Percentiles rank a stretch among this genome's conserved stretches.
phyloP scores from a whole-genome alignment of 2,113 vertebrate species.

The Blennius ocellaris region DNA sequence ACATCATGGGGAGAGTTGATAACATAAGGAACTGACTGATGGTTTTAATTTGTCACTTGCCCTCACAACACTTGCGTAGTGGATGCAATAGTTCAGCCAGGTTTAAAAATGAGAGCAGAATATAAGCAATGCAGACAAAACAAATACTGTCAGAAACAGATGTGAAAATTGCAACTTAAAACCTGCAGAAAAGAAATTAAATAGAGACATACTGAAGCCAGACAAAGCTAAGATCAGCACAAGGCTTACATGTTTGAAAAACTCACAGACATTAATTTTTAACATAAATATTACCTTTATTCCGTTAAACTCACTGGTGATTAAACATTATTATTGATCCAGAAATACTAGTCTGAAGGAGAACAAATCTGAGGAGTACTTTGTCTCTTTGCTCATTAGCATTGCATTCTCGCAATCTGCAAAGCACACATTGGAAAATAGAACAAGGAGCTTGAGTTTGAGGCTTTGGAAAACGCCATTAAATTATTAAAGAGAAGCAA shows the following conservation, averaged over 20 bases:
- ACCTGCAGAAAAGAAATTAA: neutral
- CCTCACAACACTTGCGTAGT: neutral
- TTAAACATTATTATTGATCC: conserved; percentile 55
- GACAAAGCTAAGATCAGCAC: conserved; percentile 7
- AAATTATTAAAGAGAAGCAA: conserved; percentile 43
- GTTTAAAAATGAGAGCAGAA: too few species aligned
- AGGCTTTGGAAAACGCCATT: conserved; percentile 38
- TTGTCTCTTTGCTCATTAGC: conserved; percentile 57
- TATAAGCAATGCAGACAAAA: neutral
- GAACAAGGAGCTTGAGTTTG: conserved; percentile 27
- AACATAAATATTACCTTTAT: conserved; percentile 26
- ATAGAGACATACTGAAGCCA: neutral
- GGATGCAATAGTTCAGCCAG: too few species aligned
- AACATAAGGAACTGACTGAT: conserved; percentile 6
- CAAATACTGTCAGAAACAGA: conserved; percentile 1
- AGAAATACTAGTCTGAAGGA: conserved; percentile 40
- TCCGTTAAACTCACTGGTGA: conserved; percentile 36
- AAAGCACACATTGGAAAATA: conserved; percentile 48
- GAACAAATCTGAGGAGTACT: conserved; percentile 34
- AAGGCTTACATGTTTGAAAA: conserved; percentile 25
- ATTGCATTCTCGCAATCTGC: conserved; percentile 33
- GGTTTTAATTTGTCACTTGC: neutral
- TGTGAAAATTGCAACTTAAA: conserved; percentile 9
- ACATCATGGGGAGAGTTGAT: conserved; percentile 21
- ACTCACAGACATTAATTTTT: conserved; percentile 2